Evolutionary conservation across 2,113 vertebrate genomes (phyloP).

Genomic region (Cyrtonyx montezumae): DNA sequence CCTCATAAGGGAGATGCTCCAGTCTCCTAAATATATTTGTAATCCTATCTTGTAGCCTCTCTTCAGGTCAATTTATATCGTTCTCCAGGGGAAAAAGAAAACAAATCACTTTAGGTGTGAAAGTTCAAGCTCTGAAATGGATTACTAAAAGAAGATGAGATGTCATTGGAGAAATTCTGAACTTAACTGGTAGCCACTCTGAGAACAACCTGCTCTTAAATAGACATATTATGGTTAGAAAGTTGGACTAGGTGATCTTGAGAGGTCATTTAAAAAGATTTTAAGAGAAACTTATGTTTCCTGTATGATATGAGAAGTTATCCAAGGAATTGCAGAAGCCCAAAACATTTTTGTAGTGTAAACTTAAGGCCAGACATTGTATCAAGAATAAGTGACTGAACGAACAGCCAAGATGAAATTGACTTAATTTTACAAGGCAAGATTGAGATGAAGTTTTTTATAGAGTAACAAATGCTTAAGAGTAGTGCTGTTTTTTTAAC

Average conservation of each 20-base stretch:
- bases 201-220: not conserved
- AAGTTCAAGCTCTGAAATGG: not conserved
- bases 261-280: not conserved
- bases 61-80: not conserved
- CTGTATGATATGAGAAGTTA: not conserved
- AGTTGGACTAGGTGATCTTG: not conserved
- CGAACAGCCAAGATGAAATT: not conserved
- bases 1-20: not conserved
- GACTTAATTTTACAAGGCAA: not conserved
- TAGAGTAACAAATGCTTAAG: not conserved
- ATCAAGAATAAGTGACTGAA: not conserved
- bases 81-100: fast-evolving
- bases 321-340: not conserved
- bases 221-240: not conserved
- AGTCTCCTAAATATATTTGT: not conserved
- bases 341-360: not conserved
- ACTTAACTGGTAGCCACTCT: not conserved
- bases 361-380: not conserved
- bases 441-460: not conserved
- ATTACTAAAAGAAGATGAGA: not conserved
- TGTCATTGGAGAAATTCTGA: not conserved
- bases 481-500: not conserved
- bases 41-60: not conserved
- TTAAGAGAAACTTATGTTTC: not conserved
- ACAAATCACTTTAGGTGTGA: not conserved